phyloP scores from a whole-genome alignment of 2,888 invertebrate species.

The Leptopilina drosophilae region DNA sequence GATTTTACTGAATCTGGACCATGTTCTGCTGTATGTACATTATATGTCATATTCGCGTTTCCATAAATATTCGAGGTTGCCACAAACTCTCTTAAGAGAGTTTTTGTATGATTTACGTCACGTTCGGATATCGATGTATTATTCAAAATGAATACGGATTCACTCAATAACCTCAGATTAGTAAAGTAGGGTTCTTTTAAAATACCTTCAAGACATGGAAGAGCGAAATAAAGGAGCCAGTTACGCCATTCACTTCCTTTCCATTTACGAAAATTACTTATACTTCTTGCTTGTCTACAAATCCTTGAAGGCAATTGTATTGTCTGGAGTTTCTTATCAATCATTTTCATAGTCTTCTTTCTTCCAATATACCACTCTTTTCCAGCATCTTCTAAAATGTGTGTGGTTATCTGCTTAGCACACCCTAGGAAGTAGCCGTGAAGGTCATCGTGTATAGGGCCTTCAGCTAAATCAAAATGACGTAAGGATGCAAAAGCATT shows the following conservation, averaged over 20 bases:
- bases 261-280: neutral
- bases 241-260: neutral
- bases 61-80: neutral
- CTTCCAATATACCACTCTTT: neutral
- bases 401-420: too few relatives aligned
- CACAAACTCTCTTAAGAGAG: neutral
- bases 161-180: neutral
- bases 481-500: neutral
- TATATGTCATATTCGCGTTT: neutral
- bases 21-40: neutral
- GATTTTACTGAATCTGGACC: neutral
- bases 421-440: neutral
- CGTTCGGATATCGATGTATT: neutral
- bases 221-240: slow-evolving; percentile 2
- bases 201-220: neutral
- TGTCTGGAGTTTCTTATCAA: neutral
- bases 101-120: neutral
- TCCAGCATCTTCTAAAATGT: neutral
- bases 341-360: neutral
- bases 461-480: neutral
- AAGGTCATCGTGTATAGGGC: neutral
- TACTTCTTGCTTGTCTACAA: neutral
- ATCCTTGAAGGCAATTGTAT: neutral
- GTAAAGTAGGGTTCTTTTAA: neutral
- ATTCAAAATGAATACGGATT: neutral